Evolutionary conservation across 2,797 vertebrate genomes (phyloP), one percentile per base, ranked within the genome.

Genomic region (Lindbergichthys nudifrons): DNA sequence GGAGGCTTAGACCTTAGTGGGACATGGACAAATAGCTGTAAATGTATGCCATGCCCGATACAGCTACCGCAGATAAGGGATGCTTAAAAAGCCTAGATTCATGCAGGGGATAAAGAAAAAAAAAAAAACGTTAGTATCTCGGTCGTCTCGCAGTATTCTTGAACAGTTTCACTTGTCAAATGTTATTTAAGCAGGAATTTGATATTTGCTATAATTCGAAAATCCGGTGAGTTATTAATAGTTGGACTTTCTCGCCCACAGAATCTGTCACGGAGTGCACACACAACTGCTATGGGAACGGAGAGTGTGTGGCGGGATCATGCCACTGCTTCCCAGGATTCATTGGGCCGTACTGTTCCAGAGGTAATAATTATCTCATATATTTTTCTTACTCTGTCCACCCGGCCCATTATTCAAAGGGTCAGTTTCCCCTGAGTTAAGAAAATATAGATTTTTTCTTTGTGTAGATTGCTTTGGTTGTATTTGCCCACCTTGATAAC

Each of bases 241-340:
- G 62, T 50, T 58, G 39, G 56, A 74, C 45, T 65, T 56, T 13
- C 50, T 72, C 59, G 23, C 70, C 87, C 85, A 64, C 95, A 99
- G 98, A 99, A 41, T 98, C 98, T 15, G 96, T 98, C 87, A 96
- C 97, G 65, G 97, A 99, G 92, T 99, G 98, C 88, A 96, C 97
- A 65, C 95, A 97, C 83, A 99, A 98, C 93, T 99, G 98, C 86
- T 97, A 98, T 82, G 98, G 98, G 70, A 99, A 99, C 62, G 98
- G 98, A 23, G 98, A 99, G 90, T 99, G 98, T 70, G 95, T 98
- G 81, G 96, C 98, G 45, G 98, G 98, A 90, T 96, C 96, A 18
- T 99, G 98, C 84, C 97, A 97, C 91, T 99, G 98, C 94, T 99
- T 99, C 87, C 95, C 98, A 32, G 98, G 98, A 75, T 99, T 99